phyloP scores from a whole-genome alignment of 2,797 vertebrate genomes.

The Sternotherus odoratus region DNA sequence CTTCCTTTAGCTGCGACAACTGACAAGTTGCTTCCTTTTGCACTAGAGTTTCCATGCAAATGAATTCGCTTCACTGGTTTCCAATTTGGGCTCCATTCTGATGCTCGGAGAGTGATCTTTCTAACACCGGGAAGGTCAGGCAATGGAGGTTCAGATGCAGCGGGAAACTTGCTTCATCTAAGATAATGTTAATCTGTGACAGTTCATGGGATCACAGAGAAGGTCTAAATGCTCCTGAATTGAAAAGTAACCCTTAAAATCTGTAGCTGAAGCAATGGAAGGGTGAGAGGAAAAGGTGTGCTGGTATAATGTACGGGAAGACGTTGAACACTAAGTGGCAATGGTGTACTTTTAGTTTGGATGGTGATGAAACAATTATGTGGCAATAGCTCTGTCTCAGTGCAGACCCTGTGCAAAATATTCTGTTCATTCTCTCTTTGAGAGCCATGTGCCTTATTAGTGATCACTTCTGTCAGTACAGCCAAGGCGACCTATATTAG shows the following conservation, averaged over 20 bases:
- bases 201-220: neutral
- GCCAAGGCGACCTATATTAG: neutral
- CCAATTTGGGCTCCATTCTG: neutral
- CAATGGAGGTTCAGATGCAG: neutral
- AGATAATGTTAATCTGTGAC: neutral
- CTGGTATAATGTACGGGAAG: neutral
- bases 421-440: neutral
- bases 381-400: neutral
- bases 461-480: neutral
- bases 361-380: neutral
- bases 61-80: neutral
- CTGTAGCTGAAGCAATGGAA: neutral
- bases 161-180: neutral
- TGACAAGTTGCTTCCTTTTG: neutral
- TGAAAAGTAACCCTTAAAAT: neutral
- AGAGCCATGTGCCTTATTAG: neutral
- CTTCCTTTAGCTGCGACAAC: neutral
- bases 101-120: neutral
- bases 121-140: neutral
- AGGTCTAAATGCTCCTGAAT: neutral
- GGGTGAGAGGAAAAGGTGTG: neutral
- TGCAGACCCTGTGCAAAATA: rapidly evolving
- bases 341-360: neutral
- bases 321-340: neutral
- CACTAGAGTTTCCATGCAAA: neutral